Evolutionary conservation across 2,797 vertebrate species (phyloP).

Genomic region (Myiotriccus ornatus): DNA sequence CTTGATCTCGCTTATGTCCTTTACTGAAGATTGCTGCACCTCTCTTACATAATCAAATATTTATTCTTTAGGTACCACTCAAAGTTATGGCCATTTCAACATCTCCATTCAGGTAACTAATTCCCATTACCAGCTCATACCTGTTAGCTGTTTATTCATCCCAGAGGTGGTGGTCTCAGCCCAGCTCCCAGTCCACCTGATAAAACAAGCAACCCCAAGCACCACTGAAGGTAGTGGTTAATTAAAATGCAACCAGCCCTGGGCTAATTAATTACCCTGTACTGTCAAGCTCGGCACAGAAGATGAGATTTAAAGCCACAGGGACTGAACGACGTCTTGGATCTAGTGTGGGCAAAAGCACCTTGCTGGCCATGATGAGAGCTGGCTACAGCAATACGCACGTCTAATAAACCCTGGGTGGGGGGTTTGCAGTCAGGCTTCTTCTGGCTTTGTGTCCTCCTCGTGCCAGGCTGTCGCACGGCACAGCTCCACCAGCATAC

Average conservation of each 20-base stretch:
- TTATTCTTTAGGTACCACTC: not conserved
- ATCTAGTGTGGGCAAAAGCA: not conserved
- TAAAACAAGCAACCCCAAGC: not conserved
- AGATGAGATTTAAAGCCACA: not conserved
- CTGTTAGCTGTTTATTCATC: not conserved
- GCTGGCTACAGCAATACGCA: accelerated
- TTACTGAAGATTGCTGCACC: not conserved
- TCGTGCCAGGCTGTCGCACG: not conserved
- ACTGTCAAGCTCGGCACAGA: not conserved
- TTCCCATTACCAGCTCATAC: not conserved
- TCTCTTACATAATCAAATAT: not conserved
- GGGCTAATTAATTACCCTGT: not conserved
- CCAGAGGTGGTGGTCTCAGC: not conserved
- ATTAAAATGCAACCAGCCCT: not conserved
- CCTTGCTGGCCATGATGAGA: not conserved
- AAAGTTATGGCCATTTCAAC: not conserved
- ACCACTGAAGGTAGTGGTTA: not conserved
- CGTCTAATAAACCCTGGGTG: accelerated
- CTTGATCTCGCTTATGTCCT: not conserved
- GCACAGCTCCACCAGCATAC: not conserved
- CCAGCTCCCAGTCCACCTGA: not conserved
- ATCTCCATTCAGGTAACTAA: not conserved
- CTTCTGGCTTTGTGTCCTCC: not conserved
- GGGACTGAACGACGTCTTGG: not conserved
- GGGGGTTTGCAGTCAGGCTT: not conserved